Evolutionary conservation across 2,888 invertebrate genomes (phyloP).

Genomic region (Agrochola circellaris): DNA sequence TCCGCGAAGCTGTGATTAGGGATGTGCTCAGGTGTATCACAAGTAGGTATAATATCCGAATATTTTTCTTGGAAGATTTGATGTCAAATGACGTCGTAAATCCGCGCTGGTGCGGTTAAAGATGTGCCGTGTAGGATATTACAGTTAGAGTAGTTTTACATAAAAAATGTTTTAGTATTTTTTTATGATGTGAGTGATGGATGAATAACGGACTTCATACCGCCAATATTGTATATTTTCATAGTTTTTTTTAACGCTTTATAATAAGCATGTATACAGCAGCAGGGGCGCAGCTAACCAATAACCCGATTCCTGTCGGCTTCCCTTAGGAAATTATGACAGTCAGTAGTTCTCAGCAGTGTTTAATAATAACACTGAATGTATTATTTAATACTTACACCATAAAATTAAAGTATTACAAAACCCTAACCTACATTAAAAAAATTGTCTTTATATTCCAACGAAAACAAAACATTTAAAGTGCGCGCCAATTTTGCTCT

Average conservation of each 20-base stretch:
- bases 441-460: too few relatives aligned
- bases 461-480: too few relatives aligned
- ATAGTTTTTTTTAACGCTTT: background rate
- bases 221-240: background rate
- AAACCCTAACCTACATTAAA: too few relatives aligned
- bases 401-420: too few relatives aligned
- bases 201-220: background rate
- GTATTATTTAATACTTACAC: too few relatives aligned
- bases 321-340: too few relatives aligned
- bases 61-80: conserved; percentile 20
- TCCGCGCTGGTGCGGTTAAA: conserved; percentile 36
- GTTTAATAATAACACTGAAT: too few relatives aligned
- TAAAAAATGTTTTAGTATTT: conserved; percentile 7
- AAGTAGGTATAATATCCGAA: conserved; percentile 35
- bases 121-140: conserved; percentile 36
- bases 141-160: conserved; percentile 36
- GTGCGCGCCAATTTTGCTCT: too few relatives aligned
- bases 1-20: conserved; percentile 45
- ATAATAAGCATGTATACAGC: too few relatives aligned
- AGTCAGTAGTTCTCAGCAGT: too few relatives aligned
- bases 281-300: too few relatives aligned
- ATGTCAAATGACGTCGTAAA: conserved; percentile 57
- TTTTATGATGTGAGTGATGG: background rate
- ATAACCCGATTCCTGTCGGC: too few relatives aligned
- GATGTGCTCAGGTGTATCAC: conserved; percentile 52